Conservation (phyloP, 30 jellyfish, hydroid and myxozoan genomes). For the Clytia hemisphaerica region DNA sequence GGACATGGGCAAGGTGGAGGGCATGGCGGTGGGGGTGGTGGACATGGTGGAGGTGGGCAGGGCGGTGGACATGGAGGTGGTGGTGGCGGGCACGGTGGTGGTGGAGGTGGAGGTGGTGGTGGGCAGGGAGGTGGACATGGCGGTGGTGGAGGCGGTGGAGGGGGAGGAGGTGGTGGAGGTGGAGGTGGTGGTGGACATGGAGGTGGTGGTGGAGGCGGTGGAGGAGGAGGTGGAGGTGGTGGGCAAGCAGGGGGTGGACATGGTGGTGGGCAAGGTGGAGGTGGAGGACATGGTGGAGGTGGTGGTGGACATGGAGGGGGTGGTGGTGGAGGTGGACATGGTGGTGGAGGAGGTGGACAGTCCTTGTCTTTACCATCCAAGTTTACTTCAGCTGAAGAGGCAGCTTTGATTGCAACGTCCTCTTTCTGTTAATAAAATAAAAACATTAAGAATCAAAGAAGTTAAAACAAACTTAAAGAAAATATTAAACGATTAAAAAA, state of each 20-base stretch:
- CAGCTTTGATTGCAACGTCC: slow-evolving; percentile 41
- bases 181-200: slow-evolving; percentile 74
- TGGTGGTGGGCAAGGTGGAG: slow-evolving; percentile 70
- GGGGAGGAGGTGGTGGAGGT: slow-evolving; percentile 69
- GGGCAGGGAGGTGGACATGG: slow-evolving; percentile 87
- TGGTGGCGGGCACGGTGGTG: slow-evolving; percentile 79
- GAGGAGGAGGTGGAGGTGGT: slow-evolving; percentile 81
- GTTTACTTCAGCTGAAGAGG: slow-evolving; percentile 42
- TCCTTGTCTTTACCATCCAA: slow-evolving; percentile 25
- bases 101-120: slow-evolving; percentile 77
- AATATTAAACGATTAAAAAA: slow-evolving; percentile 13
- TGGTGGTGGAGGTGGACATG: slow-evolving; percentile 48
- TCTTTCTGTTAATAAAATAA: slow-evolving; percentile 11
- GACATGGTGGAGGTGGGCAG: slow-evolving; percentile 60
- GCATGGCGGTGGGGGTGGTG: slow-evolving; percentile 65
- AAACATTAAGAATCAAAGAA: background rate
- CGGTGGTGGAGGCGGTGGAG: slow-evolving; percentile 77
- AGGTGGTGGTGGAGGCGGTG: slow-evolving; percentile 81
- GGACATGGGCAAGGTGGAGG: slow-evolving; percentile 43
- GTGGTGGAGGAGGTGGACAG: background rate
- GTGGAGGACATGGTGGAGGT: slow-evolving; percentile 56
- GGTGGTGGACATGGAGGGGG: slow-evolving; percentile 26
- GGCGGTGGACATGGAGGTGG: slow-evolving; percentile 65
- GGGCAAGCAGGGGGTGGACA: slow-evolving; percentile 77
- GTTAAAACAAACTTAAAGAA: background rate